Base-by-base conservation (phyloP, 2,797 vertebrate genomes). In the Anguilla marmorata region DNA sequence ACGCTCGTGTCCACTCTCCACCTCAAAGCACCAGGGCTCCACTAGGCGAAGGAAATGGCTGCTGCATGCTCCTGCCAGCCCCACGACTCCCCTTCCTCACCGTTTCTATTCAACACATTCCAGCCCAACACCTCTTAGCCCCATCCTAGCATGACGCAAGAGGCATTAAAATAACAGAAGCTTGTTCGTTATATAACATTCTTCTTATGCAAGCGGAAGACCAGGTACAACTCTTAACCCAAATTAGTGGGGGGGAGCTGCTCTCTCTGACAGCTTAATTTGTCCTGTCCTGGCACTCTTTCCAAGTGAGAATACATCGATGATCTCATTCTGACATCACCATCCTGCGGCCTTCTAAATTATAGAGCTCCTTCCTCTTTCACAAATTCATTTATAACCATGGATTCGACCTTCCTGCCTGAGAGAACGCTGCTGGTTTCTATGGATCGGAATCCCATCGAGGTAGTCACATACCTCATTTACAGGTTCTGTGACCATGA, bases 21-120 rank as follows among this genome's bases (percentile, higher is more conserved):
- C 21, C 79, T 82, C 41, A 50, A 8, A 80, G 37, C 76, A 45
- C 16, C 21, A 24, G 37, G 21, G 79, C 3, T 24, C 8, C 50
- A n/a, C 82, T 74, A n/a, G 74, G 54, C 74, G 30, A 66, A 45
- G 58, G 50, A 63, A 52, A 21, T 63, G 83, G 60, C 87, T 87
- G 19, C 60, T 33, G 12, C 41, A 37, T 0, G 21, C 58, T 33
- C 60, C 66, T 69, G 27, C 8, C 30, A 66, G 69, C 27, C 79
- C 30, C 58, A 84, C 27, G 58, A 45, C 48, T 33, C 45, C 50
- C 8, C 12, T 41, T 21, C 37, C 16, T 21, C 33, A 79, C 30
- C 30, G 33, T 74, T 14, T 74, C 30, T 74, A 79, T 41, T 79
- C 3, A 48, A 82, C 41, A 24, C 12, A 24, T n/a, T 82, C 45